Conservation (phyloP, 2,888 invertebrate genomes). For the Conchocele bisecta region DNA sequence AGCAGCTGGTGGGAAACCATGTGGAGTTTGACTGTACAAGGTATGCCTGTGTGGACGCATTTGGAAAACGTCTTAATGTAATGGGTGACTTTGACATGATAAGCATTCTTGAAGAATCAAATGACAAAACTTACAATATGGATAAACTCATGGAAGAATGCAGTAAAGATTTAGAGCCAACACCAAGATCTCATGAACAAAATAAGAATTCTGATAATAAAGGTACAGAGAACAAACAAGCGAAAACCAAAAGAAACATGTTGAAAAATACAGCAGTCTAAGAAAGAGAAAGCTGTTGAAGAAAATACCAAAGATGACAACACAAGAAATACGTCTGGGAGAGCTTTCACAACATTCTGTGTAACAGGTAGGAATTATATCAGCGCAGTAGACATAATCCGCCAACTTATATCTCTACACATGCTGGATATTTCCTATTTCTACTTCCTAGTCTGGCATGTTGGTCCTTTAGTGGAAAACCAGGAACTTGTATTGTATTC, state of each 20-base stretch:
- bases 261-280: not conserved
- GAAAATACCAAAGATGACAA: not conserved
- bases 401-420: slow-evolving; percentile 43
- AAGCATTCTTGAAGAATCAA: slow-evolving; percentile 1
- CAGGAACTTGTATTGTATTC: slow-evolving; percentile 60
- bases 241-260: not conserved
- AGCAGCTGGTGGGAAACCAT: slow-evolving; percentile 40
- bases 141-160: not conserved
- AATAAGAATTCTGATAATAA: not conserved
- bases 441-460: slow-evolving; percentile 52
- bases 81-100: slow-evolving; percentile 37
- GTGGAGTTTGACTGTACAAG: slow-evolving; percentile 55
- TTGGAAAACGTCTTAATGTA: slow-evolving; percentile 27
- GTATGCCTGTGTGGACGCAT: slow-evolving; percentile 12
- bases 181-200: slow-evolving; percentile 1
- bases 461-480: slow-evolving; percentile 59
- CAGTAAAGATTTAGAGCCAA: not conserved
- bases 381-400: slow-evolving; percentile 41
- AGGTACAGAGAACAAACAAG: not conserved
- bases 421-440: slow-evolving; percentile 31
- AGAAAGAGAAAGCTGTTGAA: not conserved
- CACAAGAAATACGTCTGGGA: not conserved
- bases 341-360: slow-evolving; percentile 43
- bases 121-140: not conserved
- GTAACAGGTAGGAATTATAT: slow-evolving; percentile 56